Evolutionary conservation across 2,113 vertebrate species (phyloP).

Genomic region (Probosciger aterrimus): DNA sequence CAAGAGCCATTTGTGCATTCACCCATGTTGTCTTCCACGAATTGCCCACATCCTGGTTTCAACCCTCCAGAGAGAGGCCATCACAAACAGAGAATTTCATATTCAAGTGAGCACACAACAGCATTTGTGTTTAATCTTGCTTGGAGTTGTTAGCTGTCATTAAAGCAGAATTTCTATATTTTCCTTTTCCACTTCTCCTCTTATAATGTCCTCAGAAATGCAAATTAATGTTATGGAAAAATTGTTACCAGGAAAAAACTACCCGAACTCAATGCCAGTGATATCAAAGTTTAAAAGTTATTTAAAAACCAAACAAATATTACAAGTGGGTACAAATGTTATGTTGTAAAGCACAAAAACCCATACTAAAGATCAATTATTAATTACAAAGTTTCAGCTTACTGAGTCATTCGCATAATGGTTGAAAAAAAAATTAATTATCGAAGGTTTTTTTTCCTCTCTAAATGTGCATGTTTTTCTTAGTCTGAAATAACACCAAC

Average conservation of each 20-base stretch:
- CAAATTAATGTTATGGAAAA: slow-evolving; percentile 52
- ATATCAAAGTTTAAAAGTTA: slow-evolving; percentile 46
- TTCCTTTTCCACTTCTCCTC: neutral
- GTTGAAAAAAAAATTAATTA: neutral
- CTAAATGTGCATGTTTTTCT: neutral
- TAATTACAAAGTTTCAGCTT: slow-evolving; percentile 16
- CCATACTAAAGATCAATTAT: slow-evolving; percentile 25
- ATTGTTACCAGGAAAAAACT: slow-evolving; percentile 40
- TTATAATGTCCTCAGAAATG: slow-evolving; percentile 32
- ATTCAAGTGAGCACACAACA: neutral
- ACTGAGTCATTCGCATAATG: neutral
- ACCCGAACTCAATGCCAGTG: slow-evolving; percentile 12
- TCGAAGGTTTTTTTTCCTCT: neutral
- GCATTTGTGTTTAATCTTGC: slow-evolving; percentile 1
- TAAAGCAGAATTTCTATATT: neutral
- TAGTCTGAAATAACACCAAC: neutral
- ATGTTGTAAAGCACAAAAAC: slow-evolving; percentile 16
- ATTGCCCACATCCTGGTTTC: neutral
- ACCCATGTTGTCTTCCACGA: neutral
- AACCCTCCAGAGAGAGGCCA: neutral
- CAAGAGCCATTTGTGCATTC: neutral
- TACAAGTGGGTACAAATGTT: neutral
- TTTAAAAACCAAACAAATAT: slow-evolving; percentile 58
- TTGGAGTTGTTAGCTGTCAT: slow-evolving; percentile 13
- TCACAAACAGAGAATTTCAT: neutral